Base-by-base conservation (phyloP, 2,113 vertebrate species). In the Ictalurus furcatus region DNA sequence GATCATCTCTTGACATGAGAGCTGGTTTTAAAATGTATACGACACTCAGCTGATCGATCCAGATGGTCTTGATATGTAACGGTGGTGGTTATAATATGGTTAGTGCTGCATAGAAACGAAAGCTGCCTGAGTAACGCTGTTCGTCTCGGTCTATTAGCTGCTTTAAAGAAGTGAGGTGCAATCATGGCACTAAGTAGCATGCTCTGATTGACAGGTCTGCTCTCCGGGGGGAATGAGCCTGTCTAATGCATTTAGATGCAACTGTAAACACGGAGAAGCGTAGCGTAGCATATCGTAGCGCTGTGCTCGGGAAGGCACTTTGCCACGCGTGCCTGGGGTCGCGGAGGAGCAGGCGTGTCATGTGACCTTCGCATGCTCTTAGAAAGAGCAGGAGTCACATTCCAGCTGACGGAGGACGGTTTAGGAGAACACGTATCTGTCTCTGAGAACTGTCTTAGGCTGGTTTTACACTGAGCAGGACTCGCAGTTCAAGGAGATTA, bases 361-460 rank as follows among this genome's bases (percentile, higher is more conserved):
- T 54, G 90, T 90, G 90, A 90, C 87, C 28, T n/a, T 37, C 11
- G 67, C 78, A 71, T 78, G 80, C 79, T 90, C 85, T 78, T 11
- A 6, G 44, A 63, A 76, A 65, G 76, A 30, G 78, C 61, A 71
- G 58, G 80, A 79, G 58, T 79, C 61, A 28, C 84, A 76, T 88
- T 85, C 86, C 83, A 67, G 56, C 74, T 25, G 21, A 30, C 65
- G 59, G 87, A 14, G 86, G 40, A 37, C 25, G 56, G 73, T 48
- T 65, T 67, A n/a, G 44, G 30, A 17, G 52, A 81, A 82, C 21
- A 11, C 9, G 14, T 21, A 59, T 19, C 73, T 23, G 8, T 21
- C 40, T 78, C 5, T 19, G 52, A 80, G 48, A 58, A 19, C 48
- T 34, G 78, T 81, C 25, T 79, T 73, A 16, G 23, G 28, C 48